phyloP scores from a whole-genome alignment of 1,140 invertebrate species.

The Drosophila kanapiae region DNA sequence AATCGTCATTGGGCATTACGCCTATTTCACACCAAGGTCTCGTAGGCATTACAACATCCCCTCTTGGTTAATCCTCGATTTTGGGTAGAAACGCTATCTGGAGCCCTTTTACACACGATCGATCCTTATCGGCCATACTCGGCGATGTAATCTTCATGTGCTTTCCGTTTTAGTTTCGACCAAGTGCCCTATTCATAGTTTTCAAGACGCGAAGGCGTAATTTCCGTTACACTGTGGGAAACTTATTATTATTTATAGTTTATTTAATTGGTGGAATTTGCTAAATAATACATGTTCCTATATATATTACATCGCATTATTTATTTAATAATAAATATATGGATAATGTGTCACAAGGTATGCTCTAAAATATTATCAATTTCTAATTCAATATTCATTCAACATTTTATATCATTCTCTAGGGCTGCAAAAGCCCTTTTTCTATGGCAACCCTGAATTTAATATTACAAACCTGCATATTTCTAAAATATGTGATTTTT shows the following conservation, averaged over 20 bases:
- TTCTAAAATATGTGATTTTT: too few species aligned
- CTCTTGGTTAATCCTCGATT: slow-evolving; percentile 7
- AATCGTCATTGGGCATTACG: neutral
- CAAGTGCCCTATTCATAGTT: slow-evolving; percentile 19
- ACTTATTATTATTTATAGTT: neutral
- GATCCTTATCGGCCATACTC: slow-evolving; percentile 25
- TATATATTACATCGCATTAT: too few species aligned
- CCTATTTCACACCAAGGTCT: neutral
- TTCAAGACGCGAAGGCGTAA: slow-evolving; percentile 1
- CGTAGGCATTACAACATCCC: slow-evolving; percentile 8
- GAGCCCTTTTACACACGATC: neutral
- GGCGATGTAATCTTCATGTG: slow-evolving; percentile 8
- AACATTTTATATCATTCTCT: neutral
- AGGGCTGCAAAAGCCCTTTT: too few species aligned
- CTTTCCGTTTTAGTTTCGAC: slow-evolving; percentile 24
- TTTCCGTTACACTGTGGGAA: slow-evolving; percentile 13
- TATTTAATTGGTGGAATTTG: too few species aligned
- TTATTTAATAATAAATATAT: too few species aligned
- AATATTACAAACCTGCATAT: too few species aligned
- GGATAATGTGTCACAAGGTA: neutral
- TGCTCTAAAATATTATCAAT: neutral
- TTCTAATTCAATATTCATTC: neutral
- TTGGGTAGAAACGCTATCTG: neutral
- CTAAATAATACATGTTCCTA: too few species aligned
- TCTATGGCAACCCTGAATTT: too few species aligned